Conservation (phyloP, 2,888 invertebrate species). For the Lamproptera curius region DNA sequence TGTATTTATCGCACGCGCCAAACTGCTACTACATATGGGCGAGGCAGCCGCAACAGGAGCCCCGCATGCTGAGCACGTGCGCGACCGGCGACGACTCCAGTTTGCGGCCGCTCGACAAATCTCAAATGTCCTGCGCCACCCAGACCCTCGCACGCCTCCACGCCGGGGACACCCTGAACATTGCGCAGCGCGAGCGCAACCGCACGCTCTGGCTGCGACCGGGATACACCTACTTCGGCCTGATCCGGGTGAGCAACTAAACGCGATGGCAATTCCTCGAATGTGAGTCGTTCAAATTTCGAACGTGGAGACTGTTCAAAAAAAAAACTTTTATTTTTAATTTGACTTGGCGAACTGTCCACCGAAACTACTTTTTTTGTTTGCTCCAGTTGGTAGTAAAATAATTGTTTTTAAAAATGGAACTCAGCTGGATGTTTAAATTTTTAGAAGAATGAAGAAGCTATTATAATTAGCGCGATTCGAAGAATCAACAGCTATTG, state of each 20-base stretch:
- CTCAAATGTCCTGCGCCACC: conserved; percentile 61
- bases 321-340: too few species aligned
- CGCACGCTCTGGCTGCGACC: conserved; percentile 55
- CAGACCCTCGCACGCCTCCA: conserved; percentile 55
- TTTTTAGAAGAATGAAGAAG: too few species aligned
- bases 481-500: too few species aligned
- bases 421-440: too few species aligned
- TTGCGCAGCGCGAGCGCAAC: conserved; percentile 60
- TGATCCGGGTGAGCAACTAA: conserved; percentile 67
- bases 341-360: too few species aligned
- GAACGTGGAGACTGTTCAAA: too few species aligned
- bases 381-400: too few species aligned
- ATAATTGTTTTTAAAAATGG: too few species aligned
- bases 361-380: too few species aligned
- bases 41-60: conserved; percentile 32
- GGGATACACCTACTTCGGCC: conserved; percentile 62
- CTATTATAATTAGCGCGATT: too few species aligned
- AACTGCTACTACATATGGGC: conserved; percentile 65
- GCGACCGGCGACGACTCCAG: conserved; percentile 57
- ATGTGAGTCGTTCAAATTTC: too few species aligned
- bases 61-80: conserved; percentile 51
- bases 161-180: conserved; percentile 52
- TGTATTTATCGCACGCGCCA: conserved; percentile 57
- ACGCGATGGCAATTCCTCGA: too few species aligned
- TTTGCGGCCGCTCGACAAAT: conserved; percentile 40